Evolutionary conservation across 1,140 invertebrate species (phyloP).

Genomic region (Saccostrea echinata): DNA sequence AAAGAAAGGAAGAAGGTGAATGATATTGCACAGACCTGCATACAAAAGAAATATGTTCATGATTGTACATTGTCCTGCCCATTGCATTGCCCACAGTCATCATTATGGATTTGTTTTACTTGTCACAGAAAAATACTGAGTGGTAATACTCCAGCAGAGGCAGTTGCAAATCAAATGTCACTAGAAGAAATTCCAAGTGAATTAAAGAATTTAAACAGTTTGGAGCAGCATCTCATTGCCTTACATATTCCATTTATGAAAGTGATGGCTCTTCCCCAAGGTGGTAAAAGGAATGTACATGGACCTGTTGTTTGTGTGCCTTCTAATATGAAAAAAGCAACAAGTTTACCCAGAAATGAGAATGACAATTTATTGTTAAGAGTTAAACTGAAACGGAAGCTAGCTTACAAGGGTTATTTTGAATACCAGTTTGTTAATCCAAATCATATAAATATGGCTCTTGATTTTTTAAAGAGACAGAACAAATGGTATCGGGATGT

Average conservation of each 20-base stretch:
- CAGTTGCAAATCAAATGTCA: not conserved
- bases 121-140: no score
- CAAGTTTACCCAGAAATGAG: constrained; percentile 34
- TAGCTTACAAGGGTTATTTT: constrained; percentile 41
- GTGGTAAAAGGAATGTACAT: no score
- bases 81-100: no score
- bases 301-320: no score
- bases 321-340: not conserved
- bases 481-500: constrained; percentile 32
- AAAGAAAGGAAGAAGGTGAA: no score
- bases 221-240: constrained; percentile 25
- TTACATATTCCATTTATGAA: no score
- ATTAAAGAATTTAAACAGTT: constrained; percentile 41
- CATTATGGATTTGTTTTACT: not conserved
- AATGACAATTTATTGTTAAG: not conserved
- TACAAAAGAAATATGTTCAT: not conserved
- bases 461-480: not conserved
- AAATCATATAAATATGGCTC: constrained; percentile 1
- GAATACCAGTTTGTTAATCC: constrained; percentile 38
- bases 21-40: not conserved
- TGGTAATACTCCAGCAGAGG: no score
- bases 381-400: constrained; percentile 40
- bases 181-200: constrained; percentile 42
- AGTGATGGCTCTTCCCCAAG: no score
- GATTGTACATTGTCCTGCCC: not conserved